These are phyloP conservation scores for Neosilurus mollespiculum DNA, from an alignment of 2,797 vertebrate genomes.

Conservation along the genomic window DNA sequence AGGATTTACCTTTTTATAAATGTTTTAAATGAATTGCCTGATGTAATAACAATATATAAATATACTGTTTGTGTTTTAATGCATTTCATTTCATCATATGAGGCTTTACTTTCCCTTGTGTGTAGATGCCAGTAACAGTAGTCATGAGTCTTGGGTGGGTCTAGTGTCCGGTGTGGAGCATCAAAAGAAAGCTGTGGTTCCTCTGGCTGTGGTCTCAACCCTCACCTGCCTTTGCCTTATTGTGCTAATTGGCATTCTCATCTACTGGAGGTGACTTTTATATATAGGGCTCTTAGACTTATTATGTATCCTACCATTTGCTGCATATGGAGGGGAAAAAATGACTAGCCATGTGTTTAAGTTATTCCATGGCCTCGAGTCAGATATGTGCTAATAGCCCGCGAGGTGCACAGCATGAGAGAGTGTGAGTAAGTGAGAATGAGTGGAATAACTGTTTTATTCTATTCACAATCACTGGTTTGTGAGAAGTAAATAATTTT, in stretches of 20 bases:
- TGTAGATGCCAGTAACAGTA: slow-evolving; percentile 96
- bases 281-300: not conserved
- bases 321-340: not conserved
- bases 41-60: not conserved
- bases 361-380: too few species aligned
- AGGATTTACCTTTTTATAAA: not conserved
- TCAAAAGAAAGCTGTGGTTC: slow-evolving; percentile 85
- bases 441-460: too few species aligned
- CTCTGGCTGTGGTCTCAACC: slow-evolving; percentile 91
- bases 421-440: too few species aligned
- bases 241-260: slow-evolving; percentile 89
- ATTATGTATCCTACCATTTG: not conserved
- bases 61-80: not conserved
- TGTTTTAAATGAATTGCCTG: not conserved
- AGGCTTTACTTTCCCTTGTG: slow-evolving; percentile 67
- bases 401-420: too few species aligned
- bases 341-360: too few species aligned
- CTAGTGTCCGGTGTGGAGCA: slow-evolving; percentile 79
- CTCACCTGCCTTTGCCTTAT: slow-evolving; percentile 89
- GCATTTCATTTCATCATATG: not conserved
- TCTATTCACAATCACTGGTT: too few species aligned
- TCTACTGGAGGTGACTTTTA: slow-evolving; percentile 94
- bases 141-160: slow-evolving; percentile 92
- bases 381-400: too few species aligned
- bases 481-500: too few species aligned